phyloP scores from a whole-genome alignment of 2,113 vertebrate genomes.

The Sturnira hondurensis region DNA sequence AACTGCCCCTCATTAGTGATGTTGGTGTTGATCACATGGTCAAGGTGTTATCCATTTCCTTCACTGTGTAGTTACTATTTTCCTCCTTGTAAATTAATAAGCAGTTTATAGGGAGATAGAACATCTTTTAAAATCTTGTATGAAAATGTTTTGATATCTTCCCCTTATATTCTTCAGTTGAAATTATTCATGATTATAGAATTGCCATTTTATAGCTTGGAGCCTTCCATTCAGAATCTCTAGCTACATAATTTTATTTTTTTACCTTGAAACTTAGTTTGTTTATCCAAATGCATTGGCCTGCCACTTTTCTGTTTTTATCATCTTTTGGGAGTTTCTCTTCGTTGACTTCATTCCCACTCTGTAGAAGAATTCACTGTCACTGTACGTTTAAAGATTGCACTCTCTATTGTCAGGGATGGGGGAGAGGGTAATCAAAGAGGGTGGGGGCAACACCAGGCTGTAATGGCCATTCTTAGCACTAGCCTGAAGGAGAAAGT shows the following conservation, averaged over 20 bases:
- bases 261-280: neutral
- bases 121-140: neutral
- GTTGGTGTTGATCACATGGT: neutral
- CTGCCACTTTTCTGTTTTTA: neutral
- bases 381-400: neutral
- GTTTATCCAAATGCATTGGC: neutral
- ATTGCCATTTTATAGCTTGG: neutral
- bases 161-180: neutral
- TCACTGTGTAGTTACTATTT: neutral
- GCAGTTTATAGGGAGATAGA: neutral
- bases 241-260: neutral
- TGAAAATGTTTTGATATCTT: neutral
- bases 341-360: neutral
- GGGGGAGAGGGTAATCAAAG: neutral
- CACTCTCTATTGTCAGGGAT: neutral
- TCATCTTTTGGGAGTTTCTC: neutral
- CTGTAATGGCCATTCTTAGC: neutral
- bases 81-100: neutral
- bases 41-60: neutral
- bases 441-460: neutral
- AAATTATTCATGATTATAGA: neutral
- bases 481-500: neutral
- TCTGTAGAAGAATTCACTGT: neutral
- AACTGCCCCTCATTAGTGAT: neutral
- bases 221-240: neutral